phyloP scores from a whole-genome alignment of 1,140 invertebrate genomes.

The Drepana arcuata region DNA sequence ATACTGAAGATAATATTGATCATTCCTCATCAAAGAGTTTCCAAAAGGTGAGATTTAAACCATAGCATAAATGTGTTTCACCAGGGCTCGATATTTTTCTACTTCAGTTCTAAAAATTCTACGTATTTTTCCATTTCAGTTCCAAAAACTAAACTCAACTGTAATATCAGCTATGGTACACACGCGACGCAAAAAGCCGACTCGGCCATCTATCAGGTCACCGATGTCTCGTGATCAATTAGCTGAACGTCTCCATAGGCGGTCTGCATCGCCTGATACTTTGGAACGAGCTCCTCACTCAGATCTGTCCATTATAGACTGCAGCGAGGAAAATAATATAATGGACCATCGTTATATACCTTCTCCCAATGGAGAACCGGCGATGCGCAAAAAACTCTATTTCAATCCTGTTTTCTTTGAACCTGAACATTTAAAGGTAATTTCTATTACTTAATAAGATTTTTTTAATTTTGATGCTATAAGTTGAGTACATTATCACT shows the following conservation, averaged over 20 bases:
- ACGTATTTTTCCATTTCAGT: too few relatives aligned
- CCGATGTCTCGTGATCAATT: constrained; percentile 35
- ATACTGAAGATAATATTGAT: constrained; percentile 49
- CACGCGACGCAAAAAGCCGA: constrained; percentile 40
- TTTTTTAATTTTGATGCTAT: too few relatives aligned
- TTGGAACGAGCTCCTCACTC: constrained; percentile 59
- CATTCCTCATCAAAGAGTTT: constrained; percentile 29
- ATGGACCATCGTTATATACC: constrained; percentile 23
- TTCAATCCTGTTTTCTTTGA: constrained; percentile 93
- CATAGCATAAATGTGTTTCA: too few relatives aligned
- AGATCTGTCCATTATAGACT: constrained; percentile 48
- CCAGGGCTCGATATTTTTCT: too few relatives aligned
- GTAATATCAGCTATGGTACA: constrained; percentile 56
- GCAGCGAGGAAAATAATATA: constrained; percentile 35
- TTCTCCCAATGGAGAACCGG: constrained; percentile 41
- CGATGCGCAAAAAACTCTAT: constrained; percentile 80
- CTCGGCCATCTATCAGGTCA: constrained; percentile 32
- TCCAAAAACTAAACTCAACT: constrained; percentile 46
- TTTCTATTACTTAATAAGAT: constrained; percentile 21
- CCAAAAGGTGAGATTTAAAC: constrained; percentile 51
- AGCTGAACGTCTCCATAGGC: constrained; percentile 41
- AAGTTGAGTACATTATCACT: too few relatives aligned
- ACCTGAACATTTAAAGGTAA: constrained; percentile 83
- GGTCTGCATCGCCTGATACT: constrained; percentile 56
- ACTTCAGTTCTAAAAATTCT: too few relatives aligned